These are phyloP conservation scores for Candoia aspera DNA, from an alignment of 2,113 vertebrate genomes.

Conservation along the genomic window DNA sequence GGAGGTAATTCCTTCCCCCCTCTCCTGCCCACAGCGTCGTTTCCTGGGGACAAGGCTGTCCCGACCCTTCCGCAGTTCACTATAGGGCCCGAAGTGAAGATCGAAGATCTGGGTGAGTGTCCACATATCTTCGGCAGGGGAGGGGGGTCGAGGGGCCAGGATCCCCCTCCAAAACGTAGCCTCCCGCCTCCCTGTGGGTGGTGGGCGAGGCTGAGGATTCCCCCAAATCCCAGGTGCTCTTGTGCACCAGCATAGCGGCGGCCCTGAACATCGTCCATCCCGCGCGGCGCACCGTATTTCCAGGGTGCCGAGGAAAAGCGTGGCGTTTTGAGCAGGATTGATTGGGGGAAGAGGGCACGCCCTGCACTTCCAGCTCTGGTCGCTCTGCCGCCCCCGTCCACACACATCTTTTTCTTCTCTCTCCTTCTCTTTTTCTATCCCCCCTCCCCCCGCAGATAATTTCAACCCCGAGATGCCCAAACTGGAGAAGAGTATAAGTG, in stretches of 20 bases:
- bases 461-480: slow-evolving; percentile 90
- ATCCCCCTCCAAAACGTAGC: neutral
- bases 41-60: slow-evolving; percentile 83
- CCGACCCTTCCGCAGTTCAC: slow-evolving; percentile 93
- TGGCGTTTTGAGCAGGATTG: neutral
- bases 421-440: slow-evolving; percentile 25
- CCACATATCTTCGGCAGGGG: neutral
- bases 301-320: neutral
- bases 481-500: slow-evolving; percentile 96
- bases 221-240: neutral
- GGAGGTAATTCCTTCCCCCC: slow-evolving; percentile 30
- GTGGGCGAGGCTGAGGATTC: neutral
- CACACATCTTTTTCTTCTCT: neutral
- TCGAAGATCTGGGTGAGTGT: slow-evolving; percentile 91
- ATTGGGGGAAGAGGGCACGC: neutral
- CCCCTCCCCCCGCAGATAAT: slow-evolving; percentile 77
- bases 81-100: slow-evolving; percentile 91
- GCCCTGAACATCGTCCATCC: slow-evolving; percentile 5
- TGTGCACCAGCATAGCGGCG: neutral
- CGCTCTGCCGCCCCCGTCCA: neutral
- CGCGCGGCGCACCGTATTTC: neutral
- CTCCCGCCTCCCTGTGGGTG: neutral
- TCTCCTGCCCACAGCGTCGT: slow-evolving; percentile 80
- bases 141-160: neutral
- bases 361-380: neutral